Evolutionary conservation across 2,113 vertebrate genomes (phyloP), one percentile per base, ranked within the genome.

Genomic region (Siphamia tubifer): DNA sequence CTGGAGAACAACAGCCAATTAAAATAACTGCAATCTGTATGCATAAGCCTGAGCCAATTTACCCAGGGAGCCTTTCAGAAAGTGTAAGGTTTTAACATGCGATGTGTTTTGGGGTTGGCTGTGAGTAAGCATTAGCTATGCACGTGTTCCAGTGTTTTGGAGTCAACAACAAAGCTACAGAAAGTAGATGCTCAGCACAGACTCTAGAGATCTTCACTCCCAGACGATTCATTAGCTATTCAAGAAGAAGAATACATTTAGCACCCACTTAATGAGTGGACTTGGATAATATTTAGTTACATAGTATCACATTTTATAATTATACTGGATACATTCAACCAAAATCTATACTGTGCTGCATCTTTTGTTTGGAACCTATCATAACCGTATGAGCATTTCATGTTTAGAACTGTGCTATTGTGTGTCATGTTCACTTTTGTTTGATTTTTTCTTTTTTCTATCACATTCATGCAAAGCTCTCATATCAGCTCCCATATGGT

Each of bases 1-100:
- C 68, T 19, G 77, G 15, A 32, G 68, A 84, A 85, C 74, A 87
- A 77, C 57, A 80, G 71, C 64, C 84, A 83, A 88, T 88, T 85
- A 87, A 83, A 87, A 71, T 27, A 60, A 49, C 58, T 75, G 56
- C 80, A 68, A 61, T 82, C 64, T 77, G 70, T 74, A 74, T 70
- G 69, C 69, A 65, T 42, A 71, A 73, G 68, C 66, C 62, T 56
- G 32, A 4, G 72, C 77, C 81, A 68, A 66, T 81, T 78, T 77
- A 64, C 62, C 69, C 38, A 9, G 67, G 57, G 74, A 70, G 49
- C 12, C 35, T 53, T 30, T 35, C 2, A 51, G 62, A 68, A 53
- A 56, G 44, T 23, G 43, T 53, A 32, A 20, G 36, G 51, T 57
- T 65, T 83, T 44, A 68, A 48, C 40, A 47, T 61, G 56, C 48